A percentile compares a stretch with the other conserved stretches of the same genome.
These are phyloP conservation scores for Apantesis nais DNA, from an alignment of 2,888 invertebrate genomes.

Conservation along the genomic window DNA sequence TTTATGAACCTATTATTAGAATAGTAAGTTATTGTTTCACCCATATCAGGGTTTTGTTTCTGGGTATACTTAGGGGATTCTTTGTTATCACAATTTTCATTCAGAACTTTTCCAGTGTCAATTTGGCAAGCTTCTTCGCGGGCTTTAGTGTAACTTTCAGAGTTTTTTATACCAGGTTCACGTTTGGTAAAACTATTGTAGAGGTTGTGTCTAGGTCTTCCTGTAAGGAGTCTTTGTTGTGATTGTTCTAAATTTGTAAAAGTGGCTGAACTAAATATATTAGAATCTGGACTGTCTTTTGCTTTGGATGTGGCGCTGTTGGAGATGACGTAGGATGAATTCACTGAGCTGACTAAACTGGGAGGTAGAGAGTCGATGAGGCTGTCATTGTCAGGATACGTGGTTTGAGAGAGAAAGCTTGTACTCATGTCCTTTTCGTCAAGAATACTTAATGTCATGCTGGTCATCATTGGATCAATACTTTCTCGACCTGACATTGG, in stretches of 20 bases:
- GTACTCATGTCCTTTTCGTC: slow-evolving; percentile 84
- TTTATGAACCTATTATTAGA: slow-evolving; percentile 72
- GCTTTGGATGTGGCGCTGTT: slow-evolving; percentile 59
- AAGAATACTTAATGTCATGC: slow-evolving; percentile 81
- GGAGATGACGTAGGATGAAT: slow-evolving; percentile 74
- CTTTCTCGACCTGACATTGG: slow-evolving; percentile 72
- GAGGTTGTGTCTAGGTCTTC: slow-evolving; percentile 67
- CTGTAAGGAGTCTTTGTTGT: slow-evolving; percentile 72
- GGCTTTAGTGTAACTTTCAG: slow-evolving; percentile 77
- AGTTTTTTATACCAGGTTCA: slow-evolving; percentile 65
- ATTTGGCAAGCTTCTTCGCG: slow-evolving; percentile 77
- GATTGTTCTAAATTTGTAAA: slow-evolving; percentile 79
- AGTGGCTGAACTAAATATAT: slow-evolving; percentile 78
- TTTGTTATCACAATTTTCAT: slow-evolving; percentile 73
- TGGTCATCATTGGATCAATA: slow-evolving; percentile 79
- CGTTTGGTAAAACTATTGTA: slow-evolving; percentile 72
- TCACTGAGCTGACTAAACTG: slow-evolving; percentile 77
- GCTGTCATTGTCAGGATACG: slow-evolving; percentile 79
- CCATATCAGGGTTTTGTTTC: slow-evolving; percentile 63
- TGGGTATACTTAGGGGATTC: slow-evolving; percentile 53
- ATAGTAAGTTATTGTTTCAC: slow-evolving; percentile 72
- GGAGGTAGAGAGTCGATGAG: slow-evolving; percentile 79
- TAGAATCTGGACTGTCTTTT: slow-evolving; percentile 67
- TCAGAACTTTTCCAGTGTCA: slow-evolving; percentile 70
- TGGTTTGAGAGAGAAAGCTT: slow-evolving; percentile 81